Base-by-base conservation (phyloP, 2,888 invertebrate genomes). In the Punctoribates punctum region DNA sequence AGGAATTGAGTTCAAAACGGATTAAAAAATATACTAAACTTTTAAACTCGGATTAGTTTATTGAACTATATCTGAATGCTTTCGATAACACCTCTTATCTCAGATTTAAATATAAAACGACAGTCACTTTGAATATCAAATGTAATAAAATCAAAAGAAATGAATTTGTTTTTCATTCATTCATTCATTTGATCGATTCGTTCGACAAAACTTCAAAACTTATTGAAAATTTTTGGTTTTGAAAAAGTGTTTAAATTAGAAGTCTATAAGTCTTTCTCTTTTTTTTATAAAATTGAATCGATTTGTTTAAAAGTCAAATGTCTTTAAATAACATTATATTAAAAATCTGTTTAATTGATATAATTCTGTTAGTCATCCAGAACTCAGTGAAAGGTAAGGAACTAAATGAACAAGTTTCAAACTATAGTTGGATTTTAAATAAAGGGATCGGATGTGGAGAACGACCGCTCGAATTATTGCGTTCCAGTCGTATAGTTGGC, bases 401-500 rank as follows among this genome's bases (percentile, higher is more conserved):
- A 46, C 46, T 46, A 11, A 46, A 11, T 46, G 46, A 11, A 46
- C 15, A 46, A 34, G 34, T 34, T 34, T 34, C 8, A 5, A 34
- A 34, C 8, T 34, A 34, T 34, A 34, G 8, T 5, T 46, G 9
- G 11, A 46, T 46, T 11, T 34, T 34, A 34, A 5, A 34, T 25
- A 8, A 23, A 42, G 42, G 42, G 42, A 42, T 42, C 13, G 62
- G 29, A 72, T 72, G 72, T 17, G 62, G 62, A 15, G 62, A 74
- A n/a, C 54, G 51, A 27, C 38, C 48, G 34, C 15, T 72, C 0
- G 54, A 34, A 20, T 25, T 38, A 8, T 29, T 60, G 70, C 23
- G 60, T 0, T 20, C 38, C 11, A 60, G 62, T 27, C 75, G 77
- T 38, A 67, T 77, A 38, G 77, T 77, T 27, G 77, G 77, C 6